phyloP scores from a whole-genome alignment of 2,888 invertebrate genomes.

The Sarcophaga variegata region DNA sequence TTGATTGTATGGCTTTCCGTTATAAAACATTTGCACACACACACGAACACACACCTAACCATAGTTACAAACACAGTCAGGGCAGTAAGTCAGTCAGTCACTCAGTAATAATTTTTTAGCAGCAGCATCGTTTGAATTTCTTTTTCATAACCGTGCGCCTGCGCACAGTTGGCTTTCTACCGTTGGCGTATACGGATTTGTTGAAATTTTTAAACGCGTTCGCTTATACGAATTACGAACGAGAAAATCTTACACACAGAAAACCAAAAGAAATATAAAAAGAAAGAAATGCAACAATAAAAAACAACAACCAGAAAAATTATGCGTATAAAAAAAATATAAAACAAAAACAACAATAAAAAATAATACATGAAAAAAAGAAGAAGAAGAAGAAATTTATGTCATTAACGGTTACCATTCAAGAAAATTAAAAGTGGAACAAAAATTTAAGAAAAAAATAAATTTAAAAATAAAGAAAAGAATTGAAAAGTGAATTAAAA shows the following conservation, averaged over 20 bases:
- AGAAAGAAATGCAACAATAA: conserved; percentile 63
- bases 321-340: conserved; percentile 41
- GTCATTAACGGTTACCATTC: not conserved
- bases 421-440: conserved; percentile 73
- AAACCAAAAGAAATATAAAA: conserved; percentile 47
- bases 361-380: conserved; percentile 46
- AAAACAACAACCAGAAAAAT: conserved; percentile 59
- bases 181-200: conserved; percentile 82
- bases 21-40: conserved; percentile 39
- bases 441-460: conserved; percentile 4
- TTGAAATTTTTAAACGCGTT: conserved; percentile 74
- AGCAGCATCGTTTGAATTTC: conserved; percentile 76
- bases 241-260: conserved; percentile 7
- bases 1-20: conserved; percentile 67
- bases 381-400: conserved; percentile 18
- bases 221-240: conserved; percentile 42
- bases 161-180: conserved; percentile 82
- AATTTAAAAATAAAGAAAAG: conserved; percentile 5
- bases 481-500: conserved; percentile 48
- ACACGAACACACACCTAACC: conserved; percentile 14
- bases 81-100: conserved; percentile 40
- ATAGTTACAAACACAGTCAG: conserved; percentile 14
- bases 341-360: conserved; percentile 42
- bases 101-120: conserved; percentile 5
- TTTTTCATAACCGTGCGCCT: conserved; percentile 81